A percentile compares a stretch with the other conserved stretches of the same genome.
phyloP scores from a whole-genome alignment of 2,113 vertebrate species.

The Podiceps cristatus region DNA sequence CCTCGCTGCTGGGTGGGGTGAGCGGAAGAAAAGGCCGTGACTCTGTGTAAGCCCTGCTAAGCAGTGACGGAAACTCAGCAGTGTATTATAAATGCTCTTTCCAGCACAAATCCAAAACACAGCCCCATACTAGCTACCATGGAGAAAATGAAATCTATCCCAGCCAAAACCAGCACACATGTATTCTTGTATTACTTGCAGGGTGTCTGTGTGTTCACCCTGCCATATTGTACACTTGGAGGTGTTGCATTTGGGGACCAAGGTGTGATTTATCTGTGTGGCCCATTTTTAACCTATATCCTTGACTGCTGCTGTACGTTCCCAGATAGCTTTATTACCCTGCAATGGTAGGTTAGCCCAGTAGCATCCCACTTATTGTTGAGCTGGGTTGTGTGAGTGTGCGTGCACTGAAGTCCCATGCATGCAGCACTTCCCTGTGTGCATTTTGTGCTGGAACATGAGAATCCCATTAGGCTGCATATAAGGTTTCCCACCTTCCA shows the following conservation, averaged over 20 bases:
- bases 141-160: no score
- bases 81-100: no score
- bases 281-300: background rate
- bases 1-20: no score
- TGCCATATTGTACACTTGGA: rapidly evolving
- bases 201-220: background rate
- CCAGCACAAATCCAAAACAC: no score
- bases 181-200: background rate
- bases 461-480: background rate
- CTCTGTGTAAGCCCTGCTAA: no score
- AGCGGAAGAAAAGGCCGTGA: no score
- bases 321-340: background rate
- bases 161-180: no score
- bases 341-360: background rate
- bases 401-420: background rate
- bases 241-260: background rate
- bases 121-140: no score
- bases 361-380: background rate
- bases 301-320: background rate
- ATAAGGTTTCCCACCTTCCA: constrained; percentile 12
- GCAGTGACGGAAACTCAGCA: no score
- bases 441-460: background rate
- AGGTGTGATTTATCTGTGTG: background rate
- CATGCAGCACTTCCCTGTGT: background rate
- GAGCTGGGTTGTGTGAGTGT: background rate